Conservation (phyloP, 1,140 invertebrate genomes). For the Hylyphantes graminicola region DNA sequence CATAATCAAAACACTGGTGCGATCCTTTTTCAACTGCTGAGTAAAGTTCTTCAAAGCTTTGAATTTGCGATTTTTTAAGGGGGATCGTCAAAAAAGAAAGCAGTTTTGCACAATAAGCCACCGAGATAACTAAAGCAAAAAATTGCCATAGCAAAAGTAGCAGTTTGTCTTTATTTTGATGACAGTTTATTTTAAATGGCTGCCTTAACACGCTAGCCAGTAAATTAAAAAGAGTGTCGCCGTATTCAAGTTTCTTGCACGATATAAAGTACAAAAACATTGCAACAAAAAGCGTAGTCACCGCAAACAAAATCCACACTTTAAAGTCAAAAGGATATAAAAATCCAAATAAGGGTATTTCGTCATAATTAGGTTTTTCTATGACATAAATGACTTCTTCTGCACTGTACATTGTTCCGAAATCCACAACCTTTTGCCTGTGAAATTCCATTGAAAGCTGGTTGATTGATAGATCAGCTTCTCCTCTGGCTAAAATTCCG, state of each 20-base stretch:
- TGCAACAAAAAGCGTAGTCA: background rate
- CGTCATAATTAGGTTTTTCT: background rate
- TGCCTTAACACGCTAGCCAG: background rate
- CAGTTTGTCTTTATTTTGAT: background rate
- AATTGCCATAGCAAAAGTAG: background rate
- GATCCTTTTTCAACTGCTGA: slow-evolving; percentile 9
- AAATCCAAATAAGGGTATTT: background rate
- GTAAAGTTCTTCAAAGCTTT: background rate
- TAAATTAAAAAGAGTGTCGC: background rate
- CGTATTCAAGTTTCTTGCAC: background rate
- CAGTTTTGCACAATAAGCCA: slow-evolving; percentile 1
- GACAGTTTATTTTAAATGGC: background rate
- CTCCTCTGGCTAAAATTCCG: slow-evolving; percentile 4
- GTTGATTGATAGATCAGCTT: slow-evolving; percentile 19
- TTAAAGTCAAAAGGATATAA: background rate
- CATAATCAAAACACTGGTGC: background rate
- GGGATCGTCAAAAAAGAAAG: slow-evolving; percentile 17
- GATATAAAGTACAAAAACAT: background rate
- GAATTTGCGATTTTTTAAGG: background rate
- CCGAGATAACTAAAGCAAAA: background rate
- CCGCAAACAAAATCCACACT: background rate
- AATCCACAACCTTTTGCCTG: slow-evolving; percentile 12
- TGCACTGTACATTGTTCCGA: background rate
- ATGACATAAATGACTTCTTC: slow-evolving; percentile 10
- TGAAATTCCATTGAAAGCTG: background rate